Percentiles rank a stretch among this genome's conserved stretches.
Conservation (phyloP, 2,113 vertebrate species). For the Eudyptes chrysolophus region DNA sequence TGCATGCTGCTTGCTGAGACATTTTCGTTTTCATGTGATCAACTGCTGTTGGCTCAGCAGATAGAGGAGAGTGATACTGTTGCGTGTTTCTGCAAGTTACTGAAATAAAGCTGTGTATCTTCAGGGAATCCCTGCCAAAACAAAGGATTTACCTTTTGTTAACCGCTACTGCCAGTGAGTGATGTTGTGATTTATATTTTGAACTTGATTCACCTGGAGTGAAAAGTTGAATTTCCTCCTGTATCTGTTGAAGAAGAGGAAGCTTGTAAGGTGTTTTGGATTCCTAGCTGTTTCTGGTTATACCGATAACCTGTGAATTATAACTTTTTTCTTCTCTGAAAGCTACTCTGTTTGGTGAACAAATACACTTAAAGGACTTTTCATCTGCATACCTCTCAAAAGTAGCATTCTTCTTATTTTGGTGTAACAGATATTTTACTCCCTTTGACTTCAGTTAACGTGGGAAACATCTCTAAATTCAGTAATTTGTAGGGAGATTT, state of each 20-base stretch:
- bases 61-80: not conserved
- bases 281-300: not conserved
- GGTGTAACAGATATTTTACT: not conserved
- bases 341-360: not conserved
- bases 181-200: not conserved
- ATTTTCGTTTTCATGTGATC: rapidly evolving
- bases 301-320: not conserved
- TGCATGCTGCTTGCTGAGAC: not conserved
- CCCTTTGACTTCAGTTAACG: not conserved
- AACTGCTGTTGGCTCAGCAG: not conserved
- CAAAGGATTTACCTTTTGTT: not conserved
- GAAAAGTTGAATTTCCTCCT: not conserved
- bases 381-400: not conserved
- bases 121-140: not conserved
- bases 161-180: not conserved
- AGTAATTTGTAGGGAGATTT: not conserved
- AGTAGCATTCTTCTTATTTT: not conserved
- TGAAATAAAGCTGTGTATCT: not conserved
- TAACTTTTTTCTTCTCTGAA: not conserved
- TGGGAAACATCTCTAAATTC: not conserved
- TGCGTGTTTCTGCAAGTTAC: not conserved
- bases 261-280: not conserved
- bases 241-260: not conserved
- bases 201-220: not conserved
- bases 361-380: not conserved